These are phyloP conservation scores for Crenichthys baileyi DNA, from an alignment of 2,797 vertebrate species.

Conservation along the genomic window DNA sequence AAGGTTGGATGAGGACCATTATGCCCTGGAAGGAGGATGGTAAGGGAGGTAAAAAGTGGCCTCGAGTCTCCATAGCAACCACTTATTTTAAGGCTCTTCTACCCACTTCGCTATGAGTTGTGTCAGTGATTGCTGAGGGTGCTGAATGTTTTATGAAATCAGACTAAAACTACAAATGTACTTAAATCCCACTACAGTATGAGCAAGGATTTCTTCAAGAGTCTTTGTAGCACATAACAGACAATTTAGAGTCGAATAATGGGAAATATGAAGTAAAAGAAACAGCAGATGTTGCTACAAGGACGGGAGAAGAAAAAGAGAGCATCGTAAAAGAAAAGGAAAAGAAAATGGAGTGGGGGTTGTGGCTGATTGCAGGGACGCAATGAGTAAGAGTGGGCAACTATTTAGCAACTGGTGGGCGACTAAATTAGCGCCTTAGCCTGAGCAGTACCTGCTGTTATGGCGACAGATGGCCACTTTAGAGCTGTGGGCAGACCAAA, in stretches of 20 bases:
- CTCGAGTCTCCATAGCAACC: background rate
- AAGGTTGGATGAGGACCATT: background rate
- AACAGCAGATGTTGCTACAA: constrained; percentile 38
- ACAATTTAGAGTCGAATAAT: background rate
- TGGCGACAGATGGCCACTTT: constrained; percentile 72
- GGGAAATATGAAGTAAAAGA: constrained; percentile 10
- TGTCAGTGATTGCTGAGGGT: background rate
- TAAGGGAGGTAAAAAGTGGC: background rate
- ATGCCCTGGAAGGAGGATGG: background rate
- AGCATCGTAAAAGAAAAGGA: constrained; percentile 19
- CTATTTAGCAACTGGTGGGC: constrained; percentile 18
- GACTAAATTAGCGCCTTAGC: constrained; percentile 19
- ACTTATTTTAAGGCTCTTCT: background rate
- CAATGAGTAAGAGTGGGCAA: constrained; percentile 17
- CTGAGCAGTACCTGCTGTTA: constrained; percentile 57
- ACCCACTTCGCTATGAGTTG: background rate
- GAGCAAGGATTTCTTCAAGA: background rate
- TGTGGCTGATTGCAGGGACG: constrained; percentile 35
- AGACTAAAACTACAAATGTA: background rate
- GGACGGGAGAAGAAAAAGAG: background rate
- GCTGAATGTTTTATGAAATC: background rate
- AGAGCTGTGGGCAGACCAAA: constrained; percentile 48
- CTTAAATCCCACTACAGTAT: background rate
- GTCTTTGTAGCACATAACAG: background rate
- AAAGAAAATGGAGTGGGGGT: background rate